These are phyloP conservation scores for Reinhardtius hippoglossoides DNA, from an alignment of 2,113 vertebrate species.

Conservation along the genomic window DNA sequence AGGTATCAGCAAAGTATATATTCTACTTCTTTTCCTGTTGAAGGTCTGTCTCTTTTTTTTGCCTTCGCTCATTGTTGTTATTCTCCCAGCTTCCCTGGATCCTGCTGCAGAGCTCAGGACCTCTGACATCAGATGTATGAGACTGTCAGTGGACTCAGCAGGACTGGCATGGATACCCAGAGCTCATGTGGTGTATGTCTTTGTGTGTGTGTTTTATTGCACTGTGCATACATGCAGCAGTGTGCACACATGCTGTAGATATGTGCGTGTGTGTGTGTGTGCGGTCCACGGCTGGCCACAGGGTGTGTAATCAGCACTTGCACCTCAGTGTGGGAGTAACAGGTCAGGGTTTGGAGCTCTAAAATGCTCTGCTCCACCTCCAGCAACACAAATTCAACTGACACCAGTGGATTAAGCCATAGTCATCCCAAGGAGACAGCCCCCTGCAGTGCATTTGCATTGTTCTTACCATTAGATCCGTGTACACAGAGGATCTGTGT, in stretches of 20 bases:
- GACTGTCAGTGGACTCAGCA: conserved; percentile 55
- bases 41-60: not conserved
- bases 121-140: not conserved
- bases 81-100: not conserved
- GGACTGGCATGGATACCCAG: conserved; percentile 18
- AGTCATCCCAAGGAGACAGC: conserved; percentile 9
- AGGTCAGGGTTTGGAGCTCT: conserved; percentile 50
- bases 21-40: not conserved
- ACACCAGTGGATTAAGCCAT: conserved; percentile 50
- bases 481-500: not conserved
- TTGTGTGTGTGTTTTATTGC: conserved; percentile 24
- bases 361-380: conserved; percentile 28
- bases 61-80: not conserved
- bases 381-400: not conserved
- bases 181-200: conserved; percentile 23
- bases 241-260: too few relatives aligned
- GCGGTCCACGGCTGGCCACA: conserved; percentile 29
- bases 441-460: not conserved
- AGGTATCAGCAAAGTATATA: not conserved
- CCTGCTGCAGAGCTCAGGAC: not conserved
- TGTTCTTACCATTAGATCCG: conserved; percentile 1
- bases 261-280: conserved; percentile 8
- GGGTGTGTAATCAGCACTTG: conserved; percentile 59
- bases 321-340: conserved; percentile 40
- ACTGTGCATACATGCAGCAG: not conserved